Evolutionary conservation across 2,797 vertebrate species (phyloP), one percentile per base, ranked within the genome.

Genomic region (Danio jaintianensis): DNA sequence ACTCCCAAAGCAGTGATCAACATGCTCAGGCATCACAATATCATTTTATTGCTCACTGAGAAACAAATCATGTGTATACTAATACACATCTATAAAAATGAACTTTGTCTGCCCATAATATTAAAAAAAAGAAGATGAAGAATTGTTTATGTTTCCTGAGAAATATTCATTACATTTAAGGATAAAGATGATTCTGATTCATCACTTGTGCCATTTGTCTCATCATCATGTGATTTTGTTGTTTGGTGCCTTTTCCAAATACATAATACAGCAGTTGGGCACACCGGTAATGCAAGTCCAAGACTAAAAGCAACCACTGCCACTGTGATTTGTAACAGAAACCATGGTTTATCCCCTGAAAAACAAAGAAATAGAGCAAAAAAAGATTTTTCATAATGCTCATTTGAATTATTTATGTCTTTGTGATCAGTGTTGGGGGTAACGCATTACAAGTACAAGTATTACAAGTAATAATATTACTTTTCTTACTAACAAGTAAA

Each of bases 121-220:
- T 29, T 8, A 16, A 38, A 36, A 36, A 20, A n/a, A 40, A 10
- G 12, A 48, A 48, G 48, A 16, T 52, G 52, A 29, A 29, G 22
- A 40, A 38, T n/a, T 36, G 1, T n/a, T 56, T 55, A 50, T 69
- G 45, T 52, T 62, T 71, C 38, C 47, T 45, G 58, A 43, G 47
- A 36, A 0, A 62, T 8, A 43, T 79, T 71, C 71, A 79, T 75
- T 53, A 12, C n/a, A 75, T 79, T 75, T 5, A 70, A 16, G 15
- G 55, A 36, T 38, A 75, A 73, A 29, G 77, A 79, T n/a, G 71
- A 42, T 43, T 79, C 76, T 64, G 77, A 83, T 16, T 16, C 48
- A 2, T 75, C 58, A 63, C 13, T 75, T 47, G 63, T 40, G 47
- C 67, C 45, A 9, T 62, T 43, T 50, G n/a, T 45, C 7, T 53